Conservation (phyloP, 1,140 invertebrate genomes). For the Dolichoris vasculosae region DNA sequence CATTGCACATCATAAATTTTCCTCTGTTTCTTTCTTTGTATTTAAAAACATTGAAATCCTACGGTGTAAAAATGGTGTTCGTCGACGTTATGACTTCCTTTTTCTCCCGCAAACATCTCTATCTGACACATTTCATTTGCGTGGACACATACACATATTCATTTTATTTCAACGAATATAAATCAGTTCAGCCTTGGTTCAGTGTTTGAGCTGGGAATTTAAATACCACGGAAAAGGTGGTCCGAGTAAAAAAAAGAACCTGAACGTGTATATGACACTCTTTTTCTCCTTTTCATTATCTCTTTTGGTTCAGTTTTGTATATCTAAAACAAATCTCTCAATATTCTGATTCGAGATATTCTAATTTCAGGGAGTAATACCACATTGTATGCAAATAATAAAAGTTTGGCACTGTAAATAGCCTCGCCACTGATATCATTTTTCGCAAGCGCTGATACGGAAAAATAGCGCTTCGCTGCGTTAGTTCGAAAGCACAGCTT, state of each 20-base stretch:
- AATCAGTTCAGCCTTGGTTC: neutral
- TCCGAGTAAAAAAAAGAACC: neutral
- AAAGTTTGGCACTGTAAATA: conserved; percentile 4
- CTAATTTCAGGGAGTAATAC: neutral
- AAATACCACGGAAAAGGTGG: neutral
- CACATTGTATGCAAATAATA: neutral
- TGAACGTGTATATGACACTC: neutral
- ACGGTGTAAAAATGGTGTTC: neutral
- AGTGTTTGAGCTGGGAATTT: neutral
- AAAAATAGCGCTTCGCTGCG: neutral
- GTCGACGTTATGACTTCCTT: neutral
- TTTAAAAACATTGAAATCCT: neutral
- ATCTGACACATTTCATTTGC: neutral
- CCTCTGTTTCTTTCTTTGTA: neutral
- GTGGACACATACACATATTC: neutral
- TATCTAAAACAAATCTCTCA: neutral
- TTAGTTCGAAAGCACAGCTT: neutral
- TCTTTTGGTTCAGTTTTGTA: neutral
- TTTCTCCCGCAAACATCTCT: neutral
- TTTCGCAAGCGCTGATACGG: neutral
- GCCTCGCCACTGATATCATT: neutral
- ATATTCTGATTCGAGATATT: neutral
- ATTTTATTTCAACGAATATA: conserved; percentile 9
- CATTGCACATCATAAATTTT: neutral
- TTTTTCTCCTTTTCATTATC: neutral